phyloP scores from a whole-genome alignment of 2,888 invertebrate species.

The Aporophyla nigra region DNA sequence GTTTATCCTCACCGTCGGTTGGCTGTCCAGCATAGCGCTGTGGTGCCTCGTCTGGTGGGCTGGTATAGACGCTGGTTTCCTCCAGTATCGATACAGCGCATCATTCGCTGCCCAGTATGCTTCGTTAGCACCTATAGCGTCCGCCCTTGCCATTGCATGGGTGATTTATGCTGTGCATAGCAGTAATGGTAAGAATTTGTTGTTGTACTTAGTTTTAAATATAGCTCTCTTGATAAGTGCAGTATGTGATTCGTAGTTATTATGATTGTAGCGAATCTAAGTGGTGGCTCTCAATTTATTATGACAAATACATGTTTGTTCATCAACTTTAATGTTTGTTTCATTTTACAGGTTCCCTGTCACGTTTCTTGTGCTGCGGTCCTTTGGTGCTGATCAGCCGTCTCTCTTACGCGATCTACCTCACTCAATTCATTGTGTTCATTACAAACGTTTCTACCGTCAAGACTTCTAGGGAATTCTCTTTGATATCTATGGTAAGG shows the following conservation, averaged over 20 bases:
- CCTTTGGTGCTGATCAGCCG: slow-evolving; percentile 92
- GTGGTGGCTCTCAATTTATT: too few relatives aligned
- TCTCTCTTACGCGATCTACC: slow-evolving; percentile 92
- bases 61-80: slow-evolving; percentile 90
- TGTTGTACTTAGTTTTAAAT: not conserved
- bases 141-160: slow-evolving; percentile 92
- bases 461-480: slow-evolving; percentile 91
- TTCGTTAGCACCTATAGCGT: slow-evolving; percentile 92
- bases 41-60: slow-evolving; percentile 91
- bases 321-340: not conserved
- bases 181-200: slow-evolving; percentile 85
- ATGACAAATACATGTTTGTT: not conserved
- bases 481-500: slow-evolving; percentile 90
- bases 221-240: not conserved
- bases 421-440: slow-evolving; percentile 92
- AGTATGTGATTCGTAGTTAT: not conserved
- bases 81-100: slow-evolving; percentile 91
- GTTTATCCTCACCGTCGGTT: slow-evolving; percentile 89
- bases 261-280: not conserved
- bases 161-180: slow-evolving; percentile 92
- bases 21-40: slow-evolving; percentile 86
- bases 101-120: slow-evolving; percentile 92
- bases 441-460: slow-evolving; percentile 92
- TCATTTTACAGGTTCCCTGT: slow-evolving; percentile 83
- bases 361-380: slow-evolving; percentile 89